Evolutionary conservation across 2,888 invertebrate genomes (phyloP).

Genomic region (Ceriagrion tenellum): DNA sequence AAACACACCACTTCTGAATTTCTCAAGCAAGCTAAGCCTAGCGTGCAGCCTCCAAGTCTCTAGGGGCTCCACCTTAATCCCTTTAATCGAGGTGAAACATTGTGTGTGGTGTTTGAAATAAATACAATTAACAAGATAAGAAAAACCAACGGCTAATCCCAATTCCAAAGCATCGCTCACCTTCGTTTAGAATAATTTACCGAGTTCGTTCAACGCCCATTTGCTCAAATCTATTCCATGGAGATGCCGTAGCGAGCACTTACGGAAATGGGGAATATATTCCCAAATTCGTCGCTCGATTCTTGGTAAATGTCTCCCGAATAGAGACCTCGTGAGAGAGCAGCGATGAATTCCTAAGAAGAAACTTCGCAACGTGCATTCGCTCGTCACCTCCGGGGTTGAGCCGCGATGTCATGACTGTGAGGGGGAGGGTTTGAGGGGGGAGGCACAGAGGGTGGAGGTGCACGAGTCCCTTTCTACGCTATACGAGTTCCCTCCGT

Average conservation of each 20-base stretch:
- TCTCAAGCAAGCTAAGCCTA: too few relatives aligned
- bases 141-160: too few relatives aligned
- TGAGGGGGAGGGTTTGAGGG: background rate
- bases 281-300: background rate
- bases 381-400: background rate
- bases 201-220: too few relatives aligned
- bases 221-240: too few relatives aligned
- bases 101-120: too few relatives aligned
- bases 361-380: background rate
- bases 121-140: too few relatives aligned
- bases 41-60: too few relatives aligned
- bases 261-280: background rate
- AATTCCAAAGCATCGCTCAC: too few relatives aligned
- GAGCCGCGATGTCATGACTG: background rate
- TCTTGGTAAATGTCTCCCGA: background rate
- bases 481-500: background rate
- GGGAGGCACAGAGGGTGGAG: background rate
- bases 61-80: too few relatives aligned
- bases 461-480: background rate
- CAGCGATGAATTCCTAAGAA: background rate
- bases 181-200: too few relatives aligned
- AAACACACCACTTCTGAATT: too few relatives aligned
- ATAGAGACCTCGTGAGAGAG: background rate
- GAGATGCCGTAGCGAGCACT: background rate
- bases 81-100: too few relatives aligned